These are phyloP conservation scores for Channallabes apus DNA, from an alignment of 2,797 vertebrate genomes.

Conservation along the genomic window DNA sequence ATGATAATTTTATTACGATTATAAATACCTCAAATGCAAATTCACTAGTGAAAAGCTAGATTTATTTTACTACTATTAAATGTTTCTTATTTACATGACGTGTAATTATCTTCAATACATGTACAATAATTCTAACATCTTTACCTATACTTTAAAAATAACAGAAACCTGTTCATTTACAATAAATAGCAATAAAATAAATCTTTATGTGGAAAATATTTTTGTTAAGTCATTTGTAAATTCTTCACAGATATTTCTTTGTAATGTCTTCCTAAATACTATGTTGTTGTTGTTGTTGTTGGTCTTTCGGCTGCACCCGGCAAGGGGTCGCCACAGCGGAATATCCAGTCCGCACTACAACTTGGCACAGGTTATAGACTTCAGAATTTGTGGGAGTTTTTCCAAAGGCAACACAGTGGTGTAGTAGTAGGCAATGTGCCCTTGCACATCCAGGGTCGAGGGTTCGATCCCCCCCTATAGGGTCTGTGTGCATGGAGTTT, in stretches of 20 bases:
- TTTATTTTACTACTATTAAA: not conserved
- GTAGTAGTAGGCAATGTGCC: no score
- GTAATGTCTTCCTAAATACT: not conserved
- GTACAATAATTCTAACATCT: not conserved
- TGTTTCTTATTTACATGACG: not conserved
- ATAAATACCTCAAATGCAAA: not conserved
- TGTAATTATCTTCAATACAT: not conserved
- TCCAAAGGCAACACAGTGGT: not conserved
- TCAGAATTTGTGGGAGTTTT: not conserved
- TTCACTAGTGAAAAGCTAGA: not conserved
- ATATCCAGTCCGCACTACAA: no score
- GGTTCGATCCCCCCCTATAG: no score
- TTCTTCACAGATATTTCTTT: not conserved
- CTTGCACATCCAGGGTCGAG: no score
- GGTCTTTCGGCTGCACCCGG: no score
- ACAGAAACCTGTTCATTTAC: not conserved
- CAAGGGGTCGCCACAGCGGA: no score
- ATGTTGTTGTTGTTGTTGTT: no score
- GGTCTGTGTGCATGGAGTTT: no score
- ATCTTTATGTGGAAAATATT: not conserved
- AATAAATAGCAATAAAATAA: conserved; percentile 1
- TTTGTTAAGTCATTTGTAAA: conserved; percentile 1
- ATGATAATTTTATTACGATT: no score
- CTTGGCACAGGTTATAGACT: no score
- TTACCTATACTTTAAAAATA: not conserved